Percentiles rank a stretch among this genome's conserved stretches.
Conservation (phyloP, 1,140 invertebrate species). For the Choristoneura fumiferana region DNA sequence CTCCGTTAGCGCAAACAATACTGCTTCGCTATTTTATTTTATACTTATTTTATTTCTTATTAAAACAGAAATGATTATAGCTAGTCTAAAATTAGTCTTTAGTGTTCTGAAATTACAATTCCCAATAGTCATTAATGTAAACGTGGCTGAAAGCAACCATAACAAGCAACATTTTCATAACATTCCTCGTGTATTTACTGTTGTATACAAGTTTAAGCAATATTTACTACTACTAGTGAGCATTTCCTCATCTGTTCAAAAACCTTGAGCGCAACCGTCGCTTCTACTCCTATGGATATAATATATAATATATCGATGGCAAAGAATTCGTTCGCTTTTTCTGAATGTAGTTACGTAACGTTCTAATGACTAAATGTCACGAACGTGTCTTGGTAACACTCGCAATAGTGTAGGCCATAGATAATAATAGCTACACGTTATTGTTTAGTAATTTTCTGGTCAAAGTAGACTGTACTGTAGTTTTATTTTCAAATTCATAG, state of each 20-base stretch:
- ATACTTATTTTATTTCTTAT: too few relatives aligned
- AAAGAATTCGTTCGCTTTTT: conserved; percentile 16
- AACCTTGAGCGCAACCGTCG: not conserved
- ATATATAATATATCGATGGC: not conserved
- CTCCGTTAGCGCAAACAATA: too few relatives aligned
- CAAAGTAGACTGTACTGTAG: too few relatives aligned
- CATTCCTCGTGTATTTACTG: not conserved
- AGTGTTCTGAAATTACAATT: too few relatives aligned
- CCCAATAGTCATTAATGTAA: too few relatives aligned
- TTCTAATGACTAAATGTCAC: conserved; percentile 20
- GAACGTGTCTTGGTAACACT: conserved; percentile 19
- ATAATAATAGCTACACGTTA: too few relatives aligned
- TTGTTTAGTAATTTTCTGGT: too few relatives aligned
- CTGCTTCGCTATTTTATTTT: too few relatives aligned
- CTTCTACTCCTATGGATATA: not conserved
- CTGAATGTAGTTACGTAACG: conserved; percentile 19
- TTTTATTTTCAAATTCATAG: too few relatives aligned
- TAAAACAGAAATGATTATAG: too few relatives aligned
- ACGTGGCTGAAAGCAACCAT: not conserved
- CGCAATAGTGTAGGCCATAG: conserved; percentile 1
- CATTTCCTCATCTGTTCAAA: not conserved
- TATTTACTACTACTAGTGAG: not conserved
- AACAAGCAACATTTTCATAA: not conserved
- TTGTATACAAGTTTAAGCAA: not conserved
- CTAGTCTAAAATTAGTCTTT: too few relatives aligned